A percentile compares a stretch with the other conserved stretches of the same genome.
These are phyloP conservation scores for Albula goreensis DNA, from an alignment of 2,113 vertebrate species.

Conservation along the genomic window DNA sequence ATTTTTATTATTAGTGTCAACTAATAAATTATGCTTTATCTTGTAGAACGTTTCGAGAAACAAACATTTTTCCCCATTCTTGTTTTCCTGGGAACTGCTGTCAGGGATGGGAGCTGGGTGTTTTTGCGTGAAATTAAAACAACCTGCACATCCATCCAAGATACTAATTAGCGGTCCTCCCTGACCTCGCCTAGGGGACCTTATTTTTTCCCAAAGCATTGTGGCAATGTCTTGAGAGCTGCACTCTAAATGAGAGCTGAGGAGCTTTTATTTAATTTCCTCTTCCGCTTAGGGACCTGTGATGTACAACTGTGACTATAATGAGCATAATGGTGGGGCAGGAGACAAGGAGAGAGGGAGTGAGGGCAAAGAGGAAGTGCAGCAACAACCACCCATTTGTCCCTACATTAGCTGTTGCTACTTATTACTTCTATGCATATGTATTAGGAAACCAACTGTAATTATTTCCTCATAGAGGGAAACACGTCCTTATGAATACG, in stretches of 20 bases:
- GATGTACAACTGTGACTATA: background rate
- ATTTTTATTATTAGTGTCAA: too few relatives aligned
- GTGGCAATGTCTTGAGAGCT: background rate
- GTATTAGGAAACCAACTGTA: background rate
- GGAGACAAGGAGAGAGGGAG: too few relatives aligned
- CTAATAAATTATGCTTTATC: background rate
- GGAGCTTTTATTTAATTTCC: slow-evolving; percentile 14
- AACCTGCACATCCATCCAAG: background rate
- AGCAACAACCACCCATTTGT: background rate
- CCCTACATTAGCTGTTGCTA: background rate
- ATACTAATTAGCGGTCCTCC: slow-evolving; percentile 17
- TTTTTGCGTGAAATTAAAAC: background rate
- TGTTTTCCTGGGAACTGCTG: background rate
- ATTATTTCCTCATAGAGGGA: background rate
- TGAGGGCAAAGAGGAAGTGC: background rate
- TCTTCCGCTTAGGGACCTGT: background rate
- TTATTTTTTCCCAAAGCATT: background rate
- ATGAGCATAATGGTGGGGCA: background rate
- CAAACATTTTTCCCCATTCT: background rate
- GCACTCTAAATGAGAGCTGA: slow-evolving; percentile 1
- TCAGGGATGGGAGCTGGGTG: background rate
- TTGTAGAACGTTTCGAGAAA: background rate
- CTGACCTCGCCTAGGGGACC: slow-evolving; percentile 9
- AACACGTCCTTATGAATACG: background rate
- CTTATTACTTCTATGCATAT: background rate